Evolutionary conservation across 2,113 vertebrate genomes (phyloP).

Genomic region (Bungarus multicinctus): DNA sequence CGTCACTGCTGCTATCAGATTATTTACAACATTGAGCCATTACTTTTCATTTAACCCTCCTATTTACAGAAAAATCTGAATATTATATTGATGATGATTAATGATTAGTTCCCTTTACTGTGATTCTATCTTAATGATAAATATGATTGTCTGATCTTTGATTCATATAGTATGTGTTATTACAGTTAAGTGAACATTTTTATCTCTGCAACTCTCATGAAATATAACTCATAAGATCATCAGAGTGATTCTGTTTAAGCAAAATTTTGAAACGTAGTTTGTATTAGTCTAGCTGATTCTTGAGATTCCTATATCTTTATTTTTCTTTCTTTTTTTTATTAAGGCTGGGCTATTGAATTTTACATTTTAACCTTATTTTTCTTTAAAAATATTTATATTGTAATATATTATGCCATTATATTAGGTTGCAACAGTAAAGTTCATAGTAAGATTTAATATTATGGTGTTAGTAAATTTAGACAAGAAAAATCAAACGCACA

Average conservation of each 20-base stretch:
- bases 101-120: not conserved
- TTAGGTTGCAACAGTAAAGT: no score
- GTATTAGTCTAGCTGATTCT: not conserved
- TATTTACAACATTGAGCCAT: not conserved
- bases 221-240: not conserved
- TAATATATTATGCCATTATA: no score
- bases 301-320: not conserved
- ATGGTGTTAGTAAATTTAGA: no score
- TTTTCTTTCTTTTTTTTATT: not conserved
- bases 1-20: not conserved
- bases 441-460: no score
- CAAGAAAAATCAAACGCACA: no score
- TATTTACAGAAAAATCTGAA: not conserved
- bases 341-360: not conserved
- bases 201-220: not conserved
- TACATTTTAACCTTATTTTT: no score
- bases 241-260: not conserved
- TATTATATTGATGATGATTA: not conserved
- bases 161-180: not conserved
- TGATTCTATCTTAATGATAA: not conserved
- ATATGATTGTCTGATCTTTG: not conserved
- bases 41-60: not conserved
- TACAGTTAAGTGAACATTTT: not conserved
- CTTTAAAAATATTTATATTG: no score
- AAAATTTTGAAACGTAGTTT: not conserved